These are phyloP conservation scores for Stenoptilia bipunctidactyla DNA, from an alignment of 2,888 invertebrate species.

Conservation along the genomic window DNA sequence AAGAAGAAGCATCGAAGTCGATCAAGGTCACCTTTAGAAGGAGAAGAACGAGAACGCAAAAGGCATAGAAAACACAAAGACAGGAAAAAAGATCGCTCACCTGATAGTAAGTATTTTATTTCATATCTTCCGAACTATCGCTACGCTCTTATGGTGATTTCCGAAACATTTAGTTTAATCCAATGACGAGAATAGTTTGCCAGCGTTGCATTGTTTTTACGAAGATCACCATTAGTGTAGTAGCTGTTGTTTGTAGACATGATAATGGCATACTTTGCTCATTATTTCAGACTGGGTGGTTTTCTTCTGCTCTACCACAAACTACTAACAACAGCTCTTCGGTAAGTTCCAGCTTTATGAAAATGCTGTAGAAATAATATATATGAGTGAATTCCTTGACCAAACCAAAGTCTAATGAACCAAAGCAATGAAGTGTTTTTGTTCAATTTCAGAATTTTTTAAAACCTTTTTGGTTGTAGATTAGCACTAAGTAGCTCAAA, in stretches of 20 bases:
- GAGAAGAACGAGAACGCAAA: constrained; percentile 68
- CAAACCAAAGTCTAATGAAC: no score
- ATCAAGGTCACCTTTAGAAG: constrained; percentile 67
- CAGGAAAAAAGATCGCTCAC: constrained; percentile 63
- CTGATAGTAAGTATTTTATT: constrained; percentile 66
- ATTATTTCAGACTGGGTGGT: constrained; percentile 67
- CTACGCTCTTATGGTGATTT: constrained; percentile 34
- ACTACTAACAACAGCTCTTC: constrained; percentile 31
- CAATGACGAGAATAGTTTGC: neutral
- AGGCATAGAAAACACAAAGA: constrained; percentile 69
- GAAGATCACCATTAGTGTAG: constrained; percentile 30
- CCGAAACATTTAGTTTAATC: no score
- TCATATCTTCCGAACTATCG: constrained; percentile 23
- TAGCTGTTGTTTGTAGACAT: constrained; percentile 38
- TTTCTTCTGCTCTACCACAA: constrained; percentile 46
- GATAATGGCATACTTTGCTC: constrained; percentile 68
- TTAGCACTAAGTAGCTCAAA: no score
- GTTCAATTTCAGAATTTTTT: no score
- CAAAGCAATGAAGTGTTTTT: no score
- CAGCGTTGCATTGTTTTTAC: neutral
- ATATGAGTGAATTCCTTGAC: no score
- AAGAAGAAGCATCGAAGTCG: constrained; percentile 76
- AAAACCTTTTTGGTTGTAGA: no score
- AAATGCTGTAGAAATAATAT: no score
- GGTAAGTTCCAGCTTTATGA: constrained; percentile 56